These are phyloP conservation scores for Tragelaphus scriptus DNA, from an alignment of 2,113 vertebrate species.

Conservation along the genomic window DNA sequence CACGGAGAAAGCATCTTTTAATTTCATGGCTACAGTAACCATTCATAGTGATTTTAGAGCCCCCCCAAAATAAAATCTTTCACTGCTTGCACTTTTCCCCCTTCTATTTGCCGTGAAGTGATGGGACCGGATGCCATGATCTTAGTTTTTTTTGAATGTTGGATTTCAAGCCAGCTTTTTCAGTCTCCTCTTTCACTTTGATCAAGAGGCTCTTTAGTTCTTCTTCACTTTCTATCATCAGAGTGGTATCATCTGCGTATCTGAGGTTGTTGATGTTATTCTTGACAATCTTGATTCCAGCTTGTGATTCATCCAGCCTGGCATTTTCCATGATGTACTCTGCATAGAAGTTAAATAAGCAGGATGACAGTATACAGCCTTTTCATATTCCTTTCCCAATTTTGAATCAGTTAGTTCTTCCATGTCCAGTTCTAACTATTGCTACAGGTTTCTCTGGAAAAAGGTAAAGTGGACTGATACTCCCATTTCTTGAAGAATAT, in stretches of 20 bases:
- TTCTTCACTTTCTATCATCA: background rate
- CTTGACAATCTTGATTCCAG: background rate
- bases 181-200: background rate
- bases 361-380: background rate
- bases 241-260: background rate
- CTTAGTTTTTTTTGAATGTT: background rate
- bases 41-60: background rate
- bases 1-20: background rate
- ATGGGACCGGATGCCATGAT: background rate
- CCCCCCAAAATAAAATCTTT: background rate
- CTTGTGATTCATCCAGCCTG: background rate
- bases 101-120: background rate
- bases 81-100: background rate
- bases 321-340: background rate
- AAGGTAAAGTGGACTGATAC: background rate
- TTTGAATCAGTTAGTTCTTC: background rate
- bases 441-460: background rate
- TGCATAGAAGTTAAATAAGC: background rate
- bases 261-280: background rate
- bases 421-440: background rate
- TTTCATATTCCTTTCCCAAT: background rate
- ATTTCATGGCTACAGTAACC: background rate
- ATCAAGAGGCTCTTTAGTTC: background rate
- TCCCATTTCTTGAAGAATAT: background rate
- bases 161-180: background rate